Conservation (phyloP, 2,113 vertebrate species). For the Alaudala cheleensis region DNA sequence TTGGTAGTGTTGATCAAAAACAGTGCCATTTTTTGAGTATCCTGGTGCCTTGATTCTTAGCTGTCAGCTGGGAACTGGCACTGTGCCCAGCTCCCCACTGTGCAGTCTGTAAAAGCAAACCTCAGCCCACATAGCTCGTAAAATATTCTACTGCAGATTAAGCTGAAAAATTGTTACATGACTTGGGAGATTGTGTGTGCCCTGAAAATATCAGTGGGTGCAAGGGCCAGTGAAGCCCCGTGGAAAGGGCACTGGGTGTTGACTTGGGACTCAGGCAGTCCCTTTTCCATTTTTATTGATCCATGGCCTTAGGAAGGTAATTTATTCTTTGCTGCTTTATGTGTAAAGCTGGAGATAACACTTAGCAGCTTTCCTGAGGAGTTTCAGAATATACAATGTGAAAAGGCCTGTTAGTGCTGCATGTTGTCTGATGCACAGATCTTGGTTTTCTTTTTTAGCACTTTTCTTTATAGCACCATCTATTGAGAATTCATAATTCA, state of each 20-base stretch:
- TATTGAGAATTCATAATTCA: slow-evolving; percentile 29
- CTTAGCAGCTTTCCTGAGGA: not conserved
- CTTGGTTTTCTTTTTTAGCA: slow-evolving; percentile 9
- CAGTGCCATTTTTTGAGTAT: not conserved
- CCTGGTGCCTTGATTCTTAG: not conserved
- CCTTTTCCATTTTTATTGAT: not conserved
- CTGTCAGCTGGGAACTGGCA: slow-evolving; percentile 7
- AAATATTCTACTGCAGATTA: not conserved
- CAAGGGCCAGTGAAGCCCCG: not conserved
- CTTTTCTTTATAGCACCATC: slow-evolving; percentile 9
- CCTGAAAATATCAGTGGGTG: not conserved
- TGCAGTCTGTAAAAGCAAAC: slow-evolving; percentile 6
- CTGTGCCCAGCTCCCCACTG: not conserved
- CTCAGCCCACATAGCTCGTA: not conserved
- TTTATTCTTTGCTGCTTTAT: not conserved
- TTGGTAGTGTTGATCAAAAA: not conserved
- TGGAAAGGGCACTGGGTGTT: not conserved
- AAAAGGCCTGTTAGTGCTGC: not conserved
- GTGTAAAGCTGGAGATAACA: not conserved
- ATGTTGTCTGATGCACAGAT: not conserved
- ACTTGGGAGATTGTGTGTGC: not conserved
- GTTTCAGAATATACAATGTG: not conserved
- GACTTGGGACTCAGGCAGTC: not conserved
- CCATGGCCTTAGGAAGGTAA: not conserved
- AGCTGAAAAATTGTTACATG: not conserved